phyloP scores from a whole-genome alignment of 2,113 vertebrate species.

The Vireo altiloquus region DNA sequence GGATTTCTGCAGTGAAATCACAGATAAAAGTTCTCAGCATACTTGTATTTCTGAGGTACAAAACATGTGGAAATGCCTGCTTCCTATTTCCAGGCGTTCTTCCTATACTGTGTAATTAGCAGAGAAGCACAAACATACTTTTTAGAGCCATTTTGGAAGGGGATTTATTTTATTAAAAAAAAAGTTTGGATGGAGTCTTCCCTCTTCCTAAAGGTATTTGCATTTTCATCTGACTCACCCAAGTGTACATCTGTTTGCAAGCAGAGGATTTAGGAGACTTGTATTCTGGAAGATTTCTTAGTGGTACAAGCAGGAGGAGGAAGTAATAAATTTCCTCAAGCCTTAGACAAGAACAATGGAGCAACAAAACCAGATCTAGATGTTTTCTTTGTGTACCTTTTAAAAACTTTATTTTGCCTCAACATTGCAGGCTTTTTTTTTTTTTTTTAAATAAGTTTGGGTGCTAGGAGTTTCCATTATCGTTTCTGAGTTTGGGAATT shows the following conservation, averaged over 20 bases:
- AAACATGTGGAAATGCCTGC: neutral
- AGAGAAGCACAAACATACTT: neutral
- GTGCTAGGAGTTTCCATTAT: neutral
- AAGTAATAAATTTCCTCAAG: slow-evolving; percentile 30
- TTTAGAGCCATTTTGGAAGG: neutral
- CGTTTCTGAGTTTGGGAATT: neutral
- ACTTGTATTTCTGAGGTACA: neutral
- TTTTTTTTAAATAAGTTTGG: neutral
- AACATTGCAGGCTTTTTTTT: neutral
- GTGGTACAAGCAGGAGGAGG: neutral
- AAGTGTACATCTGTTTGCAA: neutral
- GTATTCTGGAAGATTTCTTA: neutral
- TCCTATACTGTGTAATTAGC: neutral
- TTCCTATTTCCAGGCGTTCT: neutral
- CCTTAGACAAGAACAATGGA: neutral
- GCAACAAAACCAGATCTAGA: neutral
- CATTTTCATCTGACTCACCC: neutral
- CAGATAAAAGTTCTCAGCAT: neutral
- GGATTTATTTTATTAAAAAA: neutral
- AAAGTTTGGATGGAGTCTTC: neutral
- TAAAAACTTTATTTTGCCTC: neutral
- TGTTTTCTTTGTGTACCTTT: neutral
- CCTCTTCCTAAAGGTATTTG: neutral
- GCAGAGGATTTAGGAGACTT: neutral
- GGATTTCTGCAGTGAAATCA: neutral